Conservation (phyloP, 2,113 vertebrate genomes). For the Tautogolabrus adspersus region DNA sequence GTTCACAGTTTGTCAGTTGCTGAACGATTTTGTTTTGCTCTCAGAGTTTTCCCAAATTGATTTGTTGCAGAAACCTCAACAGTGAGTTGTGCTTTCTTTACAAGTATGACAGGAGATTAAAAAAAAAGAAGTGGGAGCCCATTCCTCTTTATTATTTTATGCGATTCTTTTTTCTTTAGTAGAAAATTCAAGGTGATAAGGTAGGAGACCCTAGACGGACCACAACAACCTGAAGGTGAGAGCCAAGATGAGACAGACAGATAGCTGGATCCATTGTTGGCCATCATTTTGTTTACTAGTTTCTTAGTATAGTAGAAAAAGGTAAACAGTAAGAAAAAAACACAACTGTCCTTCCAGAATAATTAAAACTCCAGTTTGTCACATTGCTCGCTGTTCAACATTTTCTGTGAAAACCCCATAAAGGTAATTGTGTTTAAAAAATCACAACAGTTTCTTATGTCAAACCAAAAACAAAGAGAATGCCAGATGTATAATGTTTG, state of each 20-base stretch:
- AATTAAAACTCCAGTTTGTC: background rate
- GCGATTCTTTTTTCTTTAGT: background rate
- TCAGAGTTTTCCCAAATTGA: conserved; percentile 30
- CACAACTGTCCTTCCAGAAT: background rate
- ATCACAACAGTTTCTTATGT: no score
- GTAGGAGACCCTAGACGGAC: background rate
- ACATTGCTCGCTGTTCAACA: no score
- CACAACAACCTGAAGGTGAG: background rate
- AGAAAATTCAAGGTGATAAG: conserved; percentile 1
- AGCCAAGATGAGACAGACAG: background rate
- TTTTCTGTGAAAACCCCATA: no score
- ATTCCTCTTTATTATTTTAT: background rate
- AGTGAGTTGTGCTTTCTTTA: conserved; percentile 22
- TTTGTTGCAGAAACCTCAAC: conserved; percentile 47
- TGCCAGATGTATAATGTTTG: no score
- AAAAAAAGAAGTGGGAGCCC: background rate
- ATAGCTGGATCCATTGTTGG: background rate
- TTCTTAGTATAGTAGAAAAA: background rate
- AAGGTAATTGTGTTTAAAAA: no score
- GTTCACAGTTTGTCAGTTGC: conserved; percentile 35
- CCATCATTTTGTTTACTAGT: background rate
- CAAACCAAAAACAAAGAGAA: no score
- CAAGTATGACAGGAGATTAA: conserved; percentile 18
- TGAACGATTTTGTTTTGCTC: conserved; percentile 30
- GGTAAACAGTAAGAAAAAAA: background rate